Evolutionary conservation across 2,888 invertebrate species (phyloP), one percentile per base, ranked within the genome.

Genomic region (Archips xylosteana): DNA sequence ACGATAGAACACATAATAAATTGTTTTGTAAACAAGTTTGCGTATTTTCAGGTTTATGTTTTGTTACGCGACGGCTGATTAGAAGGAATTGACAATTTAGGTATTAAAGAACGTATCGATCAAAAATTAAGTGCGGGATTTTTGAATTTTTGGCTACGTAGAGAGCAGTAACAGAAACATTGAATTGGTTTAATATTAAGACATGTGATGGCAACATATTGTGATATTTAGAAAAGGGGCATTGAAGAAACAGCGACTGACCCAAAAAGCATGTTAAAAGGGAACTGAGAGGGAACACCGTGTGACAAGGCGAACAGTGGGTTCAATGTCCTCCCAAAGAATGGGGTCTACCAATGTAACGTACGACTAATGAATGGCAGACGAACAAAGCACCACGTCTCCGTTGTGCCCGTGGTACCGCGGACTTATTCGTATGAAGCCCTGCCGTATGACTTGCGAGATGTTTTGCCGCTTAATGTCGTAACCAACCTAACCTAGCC

Each of bases 281-380:
- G 77, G 75, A 76, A 64, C 66, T 61, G 71, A 71, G 70, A 66
- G 82, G 81, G 85, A 84, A 83, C 83, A 84, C 75, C 83, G 86
- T 86, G 87, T 87, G 88, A 88, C 85, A 87, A 85, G 88, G 90
- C 91, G 90, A 87, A 86, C 80, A 78, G 75, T 77, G 81, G 84
- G 91, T 91, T 92, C 93, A 90, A 88, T 86, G 92, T 85, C 88
- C 94, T 86, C 83, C 80, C 77, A 77, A 88, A 92, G 90, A 92
- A 93, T 90, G 90, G 84, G 88, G 87, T 82, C 85, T 85, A 84
- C 89, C 84, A 84, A 86, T 86, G 86, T 86, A 83, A 88, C 90
- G 91, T 89, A 89, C 91, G 89, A 87, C 89, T 92, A 92, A 93
- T 92, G 93, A 92, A 94, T 92, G 86, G 89, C 88, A 86, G 86